Percentiles rank a stretch among this genome's conserved stretches.
These are phyloP conservation scores for Octonoba sinensis DNA, from an alignment of 2,888 invertebrate genomes.

Conservation along the genomic window DNA sequence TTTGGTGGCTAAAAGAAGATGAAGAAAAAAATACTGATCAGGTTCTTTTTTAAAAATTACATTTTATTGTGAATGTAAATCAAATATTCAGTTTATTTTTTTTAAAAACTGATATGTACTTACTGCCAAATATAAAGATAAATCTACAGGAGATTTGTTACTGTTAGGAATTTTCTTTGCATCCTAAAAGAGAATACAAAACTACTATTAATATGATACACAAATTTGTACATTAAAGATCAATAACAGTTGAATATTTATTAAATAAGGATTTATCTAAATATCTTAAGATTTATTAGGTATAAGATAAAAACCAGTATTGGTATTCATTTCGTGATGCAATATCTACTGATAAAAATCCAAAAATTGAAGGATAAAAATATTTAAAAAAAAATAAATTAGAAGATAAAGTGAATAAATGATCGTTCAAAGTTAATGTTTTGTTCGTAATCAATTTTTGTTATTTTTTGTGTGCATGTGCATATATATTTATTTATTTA, in stretches of 20 bases:
- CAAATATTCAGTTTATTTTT: not conserved
- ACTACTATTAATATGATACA: not conserved
- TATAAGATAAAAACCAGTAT: no score
- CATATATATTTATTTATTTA: no score
- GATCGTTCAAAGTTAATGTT: no score
- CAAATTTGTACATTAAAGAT: not conserved
- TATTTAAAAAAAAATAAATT: no score
- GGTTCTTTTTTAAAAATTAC: not conserved
- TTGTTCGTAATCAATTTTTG: no score
- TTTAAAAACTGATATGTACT: not conserved
- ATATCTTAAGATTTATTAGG: no score
- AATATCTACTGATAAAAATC: no score
- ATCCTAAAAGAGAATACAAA: conserved; percentile 73
- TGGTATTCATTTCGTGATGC: no score
- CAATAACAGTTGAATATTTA: not conserved
- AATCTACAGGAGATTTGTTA: conserved; percentile 45
- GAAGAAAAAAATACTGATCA: not conserved
- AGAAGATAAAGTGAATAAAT: no score
- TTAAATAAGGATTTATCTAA: no score
- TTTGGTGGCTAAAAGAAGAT: conserved; percentile 48
- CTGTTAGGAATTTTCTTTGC: conserved; percentile 80
- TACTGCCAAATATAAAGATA: conserved; percentile 48
- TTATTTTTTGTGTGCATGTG: no score
- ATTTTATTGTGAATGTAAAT: not conserved
- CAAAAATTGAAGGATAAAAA: no score